Base-by-base conservation (phyloP, 2,797 vertebrate genomes). In the Phataginus tricuspis region DNA sequence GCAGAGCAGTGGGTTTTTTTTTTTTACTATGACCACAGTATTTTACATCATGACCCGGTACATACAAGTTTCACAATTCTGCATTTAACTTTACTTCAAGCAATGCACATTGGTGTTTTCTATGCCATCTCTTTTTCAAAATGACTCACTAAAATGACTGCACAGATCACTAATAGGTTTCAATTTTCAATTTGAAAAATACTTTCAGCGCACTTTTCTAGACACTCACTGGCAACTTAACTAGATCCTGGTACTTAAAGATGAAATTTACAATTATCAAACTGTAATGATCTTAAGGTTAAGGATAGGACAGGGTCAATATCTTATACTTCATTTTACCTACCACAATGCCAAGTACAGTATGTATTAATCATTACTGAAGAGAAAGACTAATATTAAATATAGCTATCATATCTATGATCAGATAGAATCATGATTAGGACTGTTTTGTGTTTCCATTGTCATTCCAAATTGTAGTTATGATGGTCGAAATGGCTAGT, bases 301-400 rank as follows among this genome's bases (percentile, higher is more conserved):
- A 90, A 82, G 19, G 53, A 74, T 34, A 91, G 64, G 25, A 87
- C 45, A 68, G 29, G 29, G 34, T 72, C 34, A 80, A 31, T 69
- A 91, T 71, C 78, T 82, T 37, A 77, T 21, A 59, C 19, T 84
- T 84, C 57, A 37, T 72, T 84, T 91, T 86, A 90, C 45, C 64
- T 77, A 77, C 55, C 57, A 82, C 0, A 10, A 66, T 80, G 31
- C 18, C 77, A 87, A 49, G 11, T 2, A 88, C 2, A 59, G 15
- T 61, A 90, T 66, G 90, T 94, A 64, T 87, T 90, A 90, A 83
- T 66, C 59, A 86, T 93, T 83, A 80, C 39, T 77, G 72, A 90
- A 95, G 55, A 80, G 39, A 96, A 92, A 88, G 63, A 80, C 0
- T 95, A 37, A 51, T 93, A 86, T 61, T 69, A 93, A 83, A 92